Base-by-base conservation (phyloP, 1,140 invertebrate genomes). In the Wasmannia auropunctata region DNA sequence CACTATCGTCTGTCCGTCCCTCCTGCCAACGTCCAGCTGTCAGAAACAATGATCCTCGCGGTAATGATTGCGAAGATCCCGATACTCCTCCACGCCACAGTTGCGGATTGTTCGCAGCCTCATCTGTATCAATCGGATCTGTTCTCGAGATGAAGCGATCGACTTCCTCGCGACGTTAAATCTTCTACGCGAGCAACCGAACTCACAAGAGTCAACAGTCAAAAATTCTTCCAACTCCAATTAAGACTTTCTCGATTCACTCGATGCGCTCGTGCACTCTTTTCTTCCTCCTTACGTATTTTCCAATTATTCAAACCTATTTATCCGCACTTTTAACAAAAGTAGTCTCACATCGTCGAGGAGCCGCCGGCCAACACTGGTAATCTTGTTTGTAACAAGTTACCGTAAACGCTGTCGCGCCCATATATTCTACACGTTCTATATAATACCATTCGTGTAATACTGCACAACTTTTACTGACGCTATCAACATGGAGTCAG, bases 71-170 rank as follows among this genome's bases (percentile, higher is more conserved):
- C 88, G 90, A 85, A 87, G 86, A 85, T 91, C 90, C 90, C 91
- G 92, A 93, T 93, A 93, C 92, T 92, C 93, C 94, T 94, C 93
- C 93, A 90, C 91, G 92, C 91, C 93, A 89, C 91, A 92, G 79
- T 93, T 91, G 87, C 88, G 91, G 89, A 91, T 92, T 87, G 91
- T 93, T 93, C 93, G 92, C 92, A 91, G 93, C 92, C 93, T 94
- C 94, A 95, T 95, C 93, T 94, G 94, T 85, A 67, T 63, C 83
- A 19, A 75, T 37, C 54, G 25, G 49, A 54, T 75, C 79, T 85
- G 40, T 40, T 54, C 19, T 31, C 43, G 19, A 37, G 43, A 85
- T 40, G 16, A 81, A 81, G 43, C 43, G 49, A 49, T 63, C 25
- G n/a, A 34, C 22, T 54, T 14, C 40, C 22, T 10, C 28, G 11